phyloP scores from a whole-genome alignment of 2,113 vertebrate genomes.

The Crotalus horridus region DNA sequence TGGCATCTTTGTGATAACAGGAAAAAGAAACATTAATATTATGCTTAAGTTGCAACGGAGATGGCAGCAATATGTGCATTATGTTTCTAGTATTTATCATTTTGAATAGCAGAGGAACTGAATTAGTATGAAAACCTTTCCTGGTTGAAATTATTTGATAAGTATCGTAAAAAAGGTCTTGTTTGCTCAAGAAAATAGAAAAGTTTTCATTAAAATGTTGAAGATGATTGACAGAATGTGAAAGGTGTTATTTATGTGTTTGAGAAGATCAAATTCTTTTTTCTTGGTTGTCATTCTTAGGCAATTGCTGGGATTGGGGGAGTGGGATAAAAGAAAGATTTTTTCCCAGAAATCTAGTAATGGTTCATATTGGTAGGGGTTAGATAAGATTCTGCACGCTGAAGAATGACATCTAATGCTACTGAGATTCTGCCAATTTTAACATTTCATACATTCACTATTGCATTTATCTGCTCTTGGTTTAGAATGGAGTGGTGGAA shows the following conservation, averaged over 20 bases:
- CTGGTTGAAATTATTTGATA: slow-evolving; percentile 66
- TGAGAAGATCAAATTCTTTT: slow-evolving; percentile 43
- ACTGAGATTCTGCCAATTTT: background rate
- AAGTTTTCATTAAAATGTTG: slow-evolving; percentile 49
- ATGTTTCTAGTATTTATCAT: slow-evolving; percentile 27
- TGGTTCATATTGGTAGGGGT: background rate
- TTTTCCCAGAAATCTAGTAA: slow-evolving; percentile 35
- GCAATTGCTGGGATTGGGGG: background rate
- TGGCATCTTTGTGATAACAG: slow-evolving; percentile 22
- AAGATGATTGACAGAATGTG: slow-evolving; percentile 49
- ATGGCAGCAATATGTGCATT: slow-evolving; percentile 43
- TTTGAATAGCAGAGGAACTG: slow-evolving; percentile 15
- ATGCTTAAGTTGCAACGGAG: slow-evolving; percentile 50
- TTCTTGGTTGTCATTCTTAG: slow-evolving; percentile 43
- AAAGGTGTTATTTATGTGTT: slow-evolving; percentile 49
- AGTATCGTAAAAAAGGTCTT: slow-evolving; percentile 62
- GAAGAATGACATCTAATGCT: background rate
- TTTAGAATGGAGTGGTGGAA: slow-evolving; percentile 84
- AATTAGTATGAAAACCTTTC: slow-evolving; percentile 62
- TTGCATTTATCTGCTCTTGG: slow-evolving; percentile 6
- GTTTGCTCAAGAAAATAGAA: slow-evolving; percentile 67
- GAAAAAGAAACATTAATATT: slow-evolving; percentile 37
- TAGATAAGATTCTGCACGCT: background rate
- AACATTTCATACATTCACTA: fast-evolving
- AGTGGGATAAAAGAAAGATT: slow-evolving; percentile 29